A percentile compares a stretch with the other conserved stretches of the same genome.
Conservation (phyloP, 2,113 vertebrate genomes). For the Raja brachyura region DNA sequence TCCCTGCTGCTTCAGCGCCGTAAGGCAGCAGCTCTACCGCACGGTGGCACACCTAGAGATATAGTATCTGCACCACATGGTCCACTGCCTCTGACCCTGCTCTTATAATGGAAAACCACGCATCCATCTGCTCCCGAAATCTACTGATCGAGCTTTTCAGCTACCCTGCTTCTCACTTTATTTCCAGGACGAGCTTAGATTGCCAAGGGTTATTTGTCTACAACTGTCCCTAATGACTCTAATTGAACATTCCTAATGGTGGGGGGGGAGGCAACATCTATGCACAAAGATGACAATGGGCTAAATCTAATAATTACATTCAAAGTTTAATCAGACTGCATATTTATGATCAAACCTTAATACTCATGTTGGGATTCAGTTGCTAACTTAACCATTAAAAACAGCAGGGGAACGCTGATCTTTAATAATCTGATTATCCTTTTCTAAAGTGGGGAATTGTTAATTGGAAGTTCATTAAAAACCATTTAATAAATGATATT, state of each 20-base stretch:
- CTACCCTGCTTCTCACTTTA: too few species aligned
- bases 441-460: background rate
- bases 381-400: constrained; percentile 10
- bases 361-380: constrained; percentile 16
- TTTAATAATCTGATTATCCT: background rate
- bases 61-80: background rate
- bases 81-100: background rate
- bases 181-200: too few species aligned
- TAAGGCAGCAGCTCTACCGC: too few species aligned
- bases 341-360: constrained; percentile 8
- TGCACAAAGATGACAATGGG: background rate
- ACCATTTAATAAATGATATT: constrained; percentile 16
- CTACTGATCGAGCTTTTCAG: too few species aligned
- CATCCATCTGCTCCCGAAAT: background rate
- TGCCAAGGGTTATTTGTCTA: too few species aligned
- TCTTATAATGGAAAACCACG: background rate
- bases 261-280: too few species aligned
- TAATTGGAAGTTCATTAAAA: constrained; percentile 17
- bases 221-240: too few species aligned
- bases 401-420: background rate
- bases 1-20: too few species aligned
- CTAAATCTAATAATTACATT: background rate
- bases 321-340: constrained; percentile 15
- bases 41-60: background rate
- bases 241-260: too few species aligned